Base-by-base conservation (phyloP, 2,888 invertebrate genomes). In the Drosophila paramelanica region DNA sequence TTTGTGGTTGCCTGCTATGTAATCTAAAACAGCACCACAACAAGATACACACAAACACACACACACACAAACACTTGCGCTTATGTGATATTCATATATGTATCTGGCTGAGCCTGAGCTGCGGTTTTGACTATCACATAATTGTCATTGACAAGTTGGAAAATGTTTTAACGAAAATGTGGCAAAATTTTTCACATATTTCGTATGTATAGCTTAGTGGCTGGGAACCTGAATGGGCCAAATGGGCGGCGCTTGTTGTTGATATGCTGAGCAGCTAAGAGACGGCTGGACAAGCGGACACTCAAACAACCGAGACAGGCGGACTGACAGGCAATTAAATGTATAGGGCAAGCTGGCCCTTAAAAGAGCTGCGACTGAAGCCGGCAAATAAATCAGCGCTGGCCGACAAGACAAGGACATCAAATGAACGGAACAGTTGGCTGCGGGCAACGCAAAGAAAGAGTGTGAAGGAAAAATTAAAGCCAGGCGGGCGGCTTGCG, bases 261-360 rank as follows among this genome's bases (percentile, higher is more conserved):
- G 43, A 59, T 60, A 65, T 70, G 71, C 57, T 47, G 46, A 41
- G 17, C 50, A 41, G 14, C n/a, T 8, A 25, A 17, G 5, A 39
- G n/a, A 17, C 14, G n/a, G 45, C 17, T 23, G 13, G 52, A 31
- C 33, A 58, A 11, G 2, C 42, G 36, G 31, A 59, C 66, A 62
- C 45, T 45, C 33, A 31, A 47, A 55, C 57, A 58, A 1, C 13
- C 13, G 13, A 13, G 46, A 67, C 55, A 77, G 43, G 5, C 59
- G 17, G 38, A 47, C 68, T 80, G 89, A 83, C 84, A 89, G 89
- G 84, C 84, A 87, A 84, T 84, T 89, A 89, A 83, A 83, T 80
- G 42, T 52, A 67, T 74, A 67, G 73, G 69, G 67, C 62, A 82
- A 71, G 51, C 64, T 46, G 61, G 53, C 53, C 62, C 62, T 61